Percentiles rank a stretch among this genome's conserved stretches.
Conservation (phyloP, 2,113 vertebrate genomes). For the Heptranchias perlo region DNA sequence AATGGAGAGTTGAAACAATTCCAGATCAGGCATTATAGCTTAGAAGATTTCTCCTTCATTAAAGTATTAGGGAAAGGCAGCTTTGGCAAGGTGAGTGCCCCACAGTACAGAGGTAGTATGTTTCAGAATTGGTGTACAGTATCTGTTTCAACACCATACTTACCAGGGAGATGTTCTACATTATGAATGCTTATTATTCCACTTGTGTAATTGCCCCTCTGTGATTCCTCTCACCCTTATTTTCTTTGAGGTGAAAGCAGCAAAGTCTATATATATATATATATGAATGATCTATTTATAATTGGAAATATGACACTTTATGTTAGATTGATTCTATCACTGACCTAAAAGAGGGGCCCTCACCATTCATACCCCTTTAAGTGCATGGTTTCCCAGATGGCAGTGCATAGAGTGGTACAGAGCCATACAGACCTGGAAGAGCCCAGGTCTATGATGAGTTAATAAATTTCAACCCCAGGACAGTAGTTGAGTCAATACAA, state of each 20-base stretch:
- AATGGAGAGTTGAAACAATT: constrained; percentile 77
- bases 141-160: not conserved
- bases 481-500: not conserved
- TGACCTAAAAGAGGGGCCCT: not conserved
- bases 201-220: not conserved
- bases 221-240: not conserved
- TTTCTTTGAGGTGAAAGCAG: not conserved
- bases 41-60: constrained; percentile 93
- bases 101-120: not conserved
- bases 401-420: not conserved
- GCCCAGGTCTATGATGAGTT: not conserved
- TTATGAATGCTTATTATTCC: not conserved
- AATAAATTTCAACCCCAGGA: not conserved
- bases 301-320: not conserved
- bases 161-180: not conserved
- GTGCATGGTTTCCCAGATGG: not conserved
- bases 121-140: not conserved
- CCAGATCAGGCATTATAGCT: constrained; percentile 76
- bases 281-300: not conserved
- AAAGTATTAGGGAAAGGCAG: constrained; percentile 98
- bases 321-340: not conserved
- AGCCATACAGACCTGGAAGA: not conserved
- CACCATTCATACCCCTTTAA: not conserved
- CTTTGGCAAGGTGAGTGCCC: constrained; percentile 84
- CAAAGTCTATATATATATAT: too few relatives aligned